Base-by-base conservation (phyloP, 2,113 vertebrate genomes). In the Tragulus kanchil region DNA sequence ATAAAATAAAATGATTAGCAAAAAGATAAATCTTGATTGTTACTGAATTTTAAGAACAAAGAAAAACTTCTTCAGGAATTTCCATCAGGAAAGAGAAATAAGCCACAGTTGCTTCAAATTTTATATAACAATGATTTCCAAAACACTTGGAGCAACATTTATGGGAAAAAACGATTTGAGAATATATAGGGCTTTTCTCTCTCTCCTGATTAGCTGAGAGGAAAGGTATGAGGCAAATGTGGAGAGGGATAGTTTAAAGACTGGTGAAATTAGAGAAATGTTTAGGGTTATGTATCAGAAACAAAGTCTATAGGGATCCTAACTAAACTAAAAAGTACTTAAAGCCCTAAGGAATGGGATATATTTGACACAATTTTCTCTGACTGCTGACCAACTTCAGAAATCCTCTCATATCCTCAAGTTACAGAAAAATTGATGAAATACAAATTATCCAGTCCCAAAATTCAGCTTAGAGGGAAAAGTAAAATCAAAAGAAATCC, bases 41-140 rank as follows among this genome's bases (percentile, higher is more conserved):
- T 56, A 64, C 8, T 52, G 36, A 78, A 92, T 92, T 95, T 86
- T 28, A 81, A 81, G 36, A 90, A 78, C 56, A 58, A 94, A 85
- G 6, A 52, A 87, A 48, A 45, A 87, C 23, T 17, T 78, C 4
- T 59, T 91, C 10, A 71, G 62, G 8, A 90, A 71, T 86, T 81
- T 45, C 26, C 14, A 21, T 14, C 19, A 87, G 54, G 45, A 8
- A 26, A 56, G 73, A 62, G 52, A 65, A 67, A 52, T 77, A 85
- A n/a, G 64, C 13, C n/a, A 87, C 14, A 81, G 14, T 56, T 36
- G 11, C 19, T 61, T 87, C n/a, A 71, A 26, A 73, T 15, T 78
- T 91, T 89, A 42, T 26, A 42, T n/a, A 26, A 86, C 8, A 85
- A 19, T 12, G 26, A 61, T 86, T 91, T 42, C 25, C 75, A 62